These are phyloP conservation scores for Phalera bucephala DNA, from an alignment of 2,888 invertebrate genomes.

Conservation along the genomic window DNA sequence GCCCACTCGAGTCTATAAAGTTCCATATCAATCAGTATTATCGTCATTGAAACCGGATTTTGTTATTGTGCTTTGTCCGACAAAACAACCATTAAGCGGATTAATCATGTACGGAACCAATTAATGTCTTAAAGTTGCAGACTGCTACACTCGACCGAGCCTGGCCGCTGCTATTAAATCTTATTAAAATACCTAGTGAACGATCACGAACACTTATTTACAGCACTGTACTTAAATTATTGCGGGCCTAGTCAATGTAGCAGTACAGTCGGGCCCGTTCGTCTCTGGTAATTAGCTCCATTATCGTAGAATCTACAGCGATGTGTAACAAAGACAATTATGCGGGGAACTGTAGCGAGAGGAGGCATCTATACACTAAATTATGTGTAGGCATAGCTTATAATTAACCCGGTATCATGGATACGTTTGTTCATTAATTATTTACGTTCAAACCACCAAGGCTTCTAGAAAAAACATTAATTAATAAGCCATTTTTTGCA, in stretches of 20 bases:
- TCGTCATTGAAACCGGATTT: slow-evolving; percentile 54
- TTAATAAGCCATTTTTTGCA: slow-evolving; percentile 18
- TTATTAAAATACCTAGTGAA: slow-evolving; percentile 70
- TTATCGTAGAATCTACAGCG: slow-evolving; percentile 62
- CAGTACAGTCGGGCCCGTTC: slow-evolving; percentile 59
- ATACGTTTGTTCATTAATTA: background rate
- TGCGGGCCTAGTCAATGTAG: slow-evolving; percentile 56
- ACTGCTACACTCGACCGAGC: slow-evolving; percentile 33
- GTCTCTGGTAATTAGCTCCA: slow-evolving; percentile 66
- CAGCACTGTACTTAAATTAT: slow-evolving; percentile 56
- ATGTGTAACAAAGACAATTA: slow-evolving; percentile 41
- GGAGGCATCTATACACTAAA: slow-evolving; percentile 15
- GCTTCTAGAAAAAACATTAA: slow-evolving; percentile 4
- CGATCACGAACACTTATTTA: slow-evolving; percentile 71
- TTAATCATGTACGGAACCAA: slow-evolving; percentile 72
- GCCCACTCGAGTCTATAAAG: slow-evolving; percentile 46
- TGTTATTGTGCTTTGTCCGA: slow-evolving; percentile 52
- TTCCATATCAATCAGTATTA: slow-evolving; percentile 58
- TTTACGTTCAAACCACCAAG: background rate
- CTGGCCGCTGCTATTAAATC: slow-evolving; percentile 62
- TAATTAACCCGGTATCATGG: background rate
- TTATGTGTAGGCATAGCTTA: slow-evolving; percentile 5
- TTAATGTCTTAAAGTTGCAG: slow-evolving; percentile 62
- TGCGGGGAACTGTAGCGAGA: slow-evolving; percentile 31
- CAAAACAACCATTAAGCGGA: slow-evolving; percentile 67